phyloP scores from a whole-genome alignment of 2,797 vertebrate species.

The Lutjanus campechanus region DNA sequence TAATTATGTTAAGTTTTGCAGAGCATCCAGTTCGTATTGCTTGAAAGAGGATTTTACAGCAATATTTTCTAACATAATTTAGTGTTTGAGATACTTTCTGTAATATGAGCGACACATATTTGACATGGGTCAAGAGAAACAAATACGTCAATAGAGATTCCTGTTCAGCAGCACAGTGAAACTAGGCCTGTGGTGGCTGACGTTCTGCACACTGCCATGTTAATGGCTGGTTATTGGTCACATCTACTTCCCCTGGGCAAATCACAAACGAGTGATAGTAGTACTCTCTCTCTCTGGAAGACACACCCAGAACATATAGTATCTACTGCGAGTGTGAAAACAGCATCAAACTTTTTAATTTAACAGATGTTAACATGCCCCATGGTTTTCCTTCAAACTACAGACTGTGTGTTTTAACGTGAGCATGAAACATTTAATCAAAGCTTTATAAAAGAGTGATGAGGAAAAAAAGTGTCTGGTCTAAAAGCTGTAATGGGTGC shows the following conservation, averaged over 20 bases:
- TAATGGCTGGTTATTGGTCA: constrained; percentile 65
- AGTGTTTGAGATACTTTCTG: constrained; percentile 4
- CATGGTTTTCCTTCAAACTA: constrained; percentile 16
- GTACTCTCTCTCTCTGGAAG: background rate
- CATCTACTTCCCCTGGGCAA: constrained; percentile 60
- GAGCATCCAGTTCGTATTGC: background rate
- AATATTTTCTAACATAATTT: background rate
- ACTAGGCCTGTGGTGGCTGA: constrained; percentile 39
- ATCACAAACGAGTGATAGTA: constrained; percentile 35
- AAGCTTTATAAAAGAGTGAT: constrained; percentile 16
- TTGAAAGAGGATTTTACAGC: background rate
- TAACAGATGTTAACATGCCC: constrained; percentile 1
- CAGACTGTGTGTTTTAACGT: constrained; percentile 11
- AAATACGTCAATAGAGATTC: constrained; percentile 45
- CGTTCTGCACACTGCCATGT: constrained; percentile 40
- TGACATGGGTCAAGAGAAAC: constrained; percentile 34
- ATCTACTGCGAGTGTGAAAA: constrained; percentile 14
- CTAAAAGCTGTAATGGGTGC: constrained; percentile 56
- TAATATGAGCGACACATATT: constrained; percentile 25
- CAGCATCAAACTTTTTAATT: constrained; percentile 27
- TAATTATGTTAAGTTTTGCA: background rate
- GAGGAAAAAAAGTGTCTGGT: constrained; percentile 27
- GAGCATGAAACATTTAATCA: constrained; percentile 14
- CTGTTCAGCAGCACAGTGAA: constrained; percentile 37
- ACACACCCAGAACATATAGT: constrained; percentile 15